A percentile compares a stretch with the other conserved stretches of the same genome.
These are phyloP conservation scores for Calidris pugnax DNA, from an alignment of 2,113 vertebrate genomes.

Conservation along the genomic window DNA sequence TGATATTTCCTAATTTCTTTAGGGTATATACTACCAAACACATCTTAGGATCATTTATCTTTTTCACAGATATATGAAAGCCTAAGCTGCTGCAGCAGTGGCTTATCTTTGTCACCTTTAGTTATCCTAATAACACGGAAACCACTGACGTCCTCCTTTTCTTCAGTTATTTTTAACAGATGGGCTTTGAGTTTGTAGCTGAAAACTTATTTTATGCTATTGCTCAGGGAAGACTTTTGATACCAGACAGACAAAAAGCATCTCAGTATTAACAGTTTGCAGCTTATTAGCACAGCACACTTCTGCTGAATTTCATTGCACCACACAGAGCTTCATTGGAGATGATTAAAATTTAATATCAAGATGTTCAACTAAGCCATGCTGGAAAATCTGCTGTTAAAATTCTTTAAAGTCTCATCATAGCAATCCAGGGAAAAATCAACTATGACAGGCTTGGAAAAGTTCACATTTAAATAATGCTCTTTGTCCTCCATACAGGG, in stretches of 20 bases:
- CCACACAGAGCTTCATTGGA: slow-evolving; percentile 5
- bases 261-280: slow-evolving; percentile 1
- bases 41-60: neutral
- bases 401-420: slow-evolving; percentile 33
- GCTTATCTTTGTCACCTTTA: neutral
- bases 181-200: neutral
- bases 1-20: neutral
- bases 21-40: neutral
- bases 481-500: neutral
- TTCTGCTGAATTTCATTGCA: neutral
- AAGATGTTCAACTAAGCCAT: neutral
- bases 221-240: neutral
- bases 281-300: neutral
- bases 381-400: slow-evolving; percentile 23
- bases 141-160: neutral
- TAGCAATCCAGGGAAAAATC: slow-evolving; percentile 35
- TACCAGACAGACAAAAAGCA: neutral
- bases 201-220: neutral
- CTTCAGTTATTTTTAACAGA: slow-evolving; percentile 21
- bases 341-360: slow-evolving; percentile 41
- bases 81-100: neutral
- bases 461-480: slow-evolving; percentile 29
- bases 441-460: slow-evolving; percentile 7
- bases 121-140: neutral
- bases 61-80: neutral